Evolutionary conservation across 2,113 vertebrate genomes (phyloP).

Genomic region (Lates calcarifer): DNA sequence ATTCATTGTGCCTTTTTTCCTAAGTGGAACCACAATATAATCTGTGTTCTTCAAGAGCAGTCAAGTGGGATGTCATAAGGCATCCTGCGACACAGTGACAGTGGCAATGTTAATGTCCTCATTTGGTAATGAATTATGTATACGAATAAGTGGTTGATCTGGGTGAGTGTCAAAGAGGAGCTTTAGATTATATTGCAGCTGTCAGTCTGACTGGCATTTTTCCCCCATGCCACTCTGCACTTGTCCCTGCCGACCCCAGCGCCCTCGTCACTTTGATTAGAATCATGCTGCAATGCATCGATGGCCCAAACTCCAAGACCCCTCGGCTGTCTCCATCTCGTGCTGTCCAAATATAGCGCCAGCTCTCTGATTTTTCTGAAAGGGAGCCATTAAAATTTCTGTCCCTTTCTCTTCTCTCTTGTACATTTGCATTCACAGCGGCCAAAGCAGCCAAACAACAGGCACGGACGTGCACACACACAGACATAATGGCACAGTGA

Average conservation of each 20-base stretch:
- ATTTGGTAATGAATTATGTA: conserved; percentile 69
- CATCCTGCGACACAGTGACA: conserved; percentile 13
- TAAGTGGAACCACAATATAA: conserved; percentile 41
- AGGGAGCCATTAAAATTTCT: conserved; percentile 27
- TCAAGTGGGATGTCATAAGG: conserved; percentile 48
- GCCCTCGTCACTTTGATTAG: conserved; percentile 65
- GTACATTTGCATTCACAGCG: conserved; percentile 40
- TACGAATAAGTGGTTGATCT: conserved; percentile 61
- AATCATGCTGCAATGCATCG: conserved; percentile 41
- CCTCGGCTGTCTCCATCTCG: conserved; percentile 6
- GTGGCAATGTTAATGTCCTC: conserved; percentile 46
- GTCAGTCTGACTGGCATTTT: conserved; percentile 40
- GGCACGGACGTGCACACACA: not conserved
- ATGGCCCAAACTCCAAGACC: conserved; percentile 33
- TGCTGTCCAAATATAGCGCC: conserved; percentile 37
- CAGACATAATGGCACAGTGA: not conserved
- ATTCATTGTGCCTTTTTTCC: conserved; percentile 11
- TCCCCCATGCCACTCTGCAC: conserved; percentile 28
- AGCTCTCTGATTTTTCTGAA: conserved; percentile 36
- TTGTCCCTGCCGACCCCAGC: conserved; percentile 39
- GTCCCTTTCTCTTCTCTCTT: not conserved
- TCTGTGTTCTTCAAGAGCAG: conserved; percentile 48
- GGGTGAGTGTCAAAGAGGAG: conserved; percentile 55
- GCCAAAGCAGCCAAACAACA: not conserved
- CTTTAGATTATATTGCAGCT: conserved; percentile 51